Base-by-base conservation (phyloP, 1,140 invertebrate species). In the Zaprionus gabonicus region DNA sequence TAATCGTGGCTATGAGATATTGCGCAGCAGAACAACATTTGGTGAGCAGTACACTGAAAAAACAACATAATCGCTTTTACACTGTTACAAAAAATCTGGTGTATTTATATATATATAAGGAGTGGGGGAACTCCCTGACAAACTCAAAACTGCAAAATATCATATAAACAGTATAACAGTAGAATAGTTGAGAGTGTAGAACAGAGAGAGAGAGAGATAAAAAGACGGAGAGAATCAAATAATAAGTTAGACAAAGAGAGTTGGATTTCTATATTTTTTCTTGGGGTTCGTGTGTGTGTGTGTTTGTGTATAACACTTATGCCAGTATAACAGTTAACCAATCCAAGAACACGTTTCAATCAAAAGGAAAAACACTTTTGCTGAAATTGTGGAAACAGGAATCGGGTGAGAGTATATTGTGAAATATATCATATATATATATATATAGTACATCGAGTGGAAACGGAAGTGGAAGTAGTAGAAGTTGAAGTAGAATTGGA, bases 1-100 rank as follows among this genome's bases (percentile, higher is more conserved):
- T 90, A 81, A 72, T 82, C 80, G 76, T 84, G 78, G 78, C 77
- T 71, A 85, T 85, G 66, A 78, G 79, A 85, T 80, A 76, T 87
- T 80, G 74, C 80, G 84, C 82, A 87, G 82, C 80, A 82, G 79
- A 79, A 90, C 81, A 82, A 90, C 79, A 76, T 81, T 80, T 80
- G 81, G 76, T 80, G 81, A 82, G 85, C 86, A 76, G 79, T 90
- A 90, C 85, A 90, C 85, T 90, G 86, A 90, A 90, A 90, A 83
- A 84, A 91, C 82, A 90, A 90, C 86, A 86, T 91, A 90, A 77
- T 86, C 84, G 84, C 84, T 88, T 88, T 91, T 90, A 84, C 85
- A 90, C 85, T 90, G 71, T 88, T 88, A 90, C 82, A 90, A 81
- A 82, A 86, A 71, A 75, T 70, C 70, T 66, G 57, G 79, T 85